These are phyloP conservation scores for Psilopsiagon aurifrons DNA, from an alignment of 2,113 vertebrate genomes.

Conservation along the genomic window DNA sequence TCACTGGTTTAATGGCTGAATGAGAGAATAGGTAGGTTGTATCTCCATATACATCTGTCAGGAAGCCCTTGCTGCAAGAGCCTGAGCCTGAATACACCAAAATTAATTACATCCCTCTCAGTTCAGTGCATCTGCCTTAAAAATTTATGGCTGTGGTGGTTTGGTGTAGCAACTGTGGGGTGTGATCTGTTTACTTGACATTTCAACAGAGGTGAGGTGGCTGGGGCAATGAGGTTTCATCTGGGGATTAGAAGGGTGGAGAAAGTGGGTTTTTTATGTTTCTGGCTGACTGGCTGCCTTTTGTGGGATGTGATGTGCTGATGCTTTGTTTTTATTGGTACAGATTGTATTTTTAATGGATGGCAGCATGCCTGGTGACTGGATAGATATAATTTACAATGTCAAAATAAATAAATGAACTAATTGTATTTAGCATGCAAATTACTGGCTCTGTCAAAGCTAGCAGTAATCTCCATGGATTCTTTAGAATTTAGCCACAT, in stretches of 20 bases:
- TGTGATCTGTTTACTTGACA: conserved; percentile 34
- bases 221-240: background rate
- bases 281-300: background rate
- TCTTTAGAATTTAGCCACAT: background rate
- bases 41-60: background rate
- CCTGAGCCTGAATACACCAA: background rate
- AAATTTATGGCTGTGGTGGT: background rate
- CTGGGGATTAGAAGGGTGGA: conserved; percentile 26
- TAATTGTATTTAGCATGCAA: conserved; percentile 30
- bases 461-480: background rate
- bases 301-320: conserved; percentile 20
- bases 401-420: conserved; percentile 47
- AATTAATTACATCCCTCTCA: background rate
- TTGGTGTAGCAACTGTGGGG: background rate
- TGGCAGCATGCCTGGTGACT: conserved; percentile 30
- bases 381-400: background rate
- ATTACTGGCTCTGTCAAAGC: conserved; percentile 17
- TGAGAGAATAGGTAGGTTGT: background rate
- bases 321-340: conserved; percentile 57
- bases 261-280: background rate
- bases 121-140: background rate
- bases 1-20: background rate
- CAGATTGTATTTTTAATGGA: conserved; percentile 43
- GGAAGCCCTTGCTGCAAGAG: background rate
- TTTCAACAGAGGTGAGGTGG: conserved; percentile 32